Percentiles rank a stretch among this genome's conserved stretches.
phyloP scores from a whole-genome alignment of 2,797 vertebrate genomes.

The Halcyon leucocephala region DNA sequence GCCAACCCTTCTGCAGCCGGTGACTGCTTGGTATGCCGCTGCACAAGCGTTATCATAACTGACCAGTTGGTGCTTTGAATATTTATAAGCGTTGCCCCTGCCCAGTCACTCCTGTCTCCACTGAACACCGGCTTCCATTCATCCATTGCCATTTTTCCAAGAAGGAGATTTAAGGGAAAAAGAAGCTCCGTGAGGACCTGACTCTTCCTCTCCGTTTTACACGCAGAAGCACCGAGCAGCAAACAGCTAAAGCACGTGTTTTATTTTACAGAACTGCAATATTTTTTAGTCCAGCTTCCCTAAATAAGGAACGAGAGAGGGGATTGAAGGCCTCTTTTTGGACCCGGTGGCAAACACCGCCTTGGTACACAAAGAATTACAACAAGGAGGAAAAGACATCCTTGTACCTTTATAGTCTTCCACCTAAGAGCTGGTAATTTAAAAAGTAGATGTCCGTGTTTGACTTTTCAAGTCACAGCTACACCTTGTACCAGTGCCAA shows the following conservation, averaged over 20 bases:
- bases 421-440: not conserved
- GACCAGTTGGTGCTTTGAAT: slow-evolving; percentile 58
- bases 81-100: slow-evolving; percentile 52
- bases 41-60: slow-evolving; percentile 28
- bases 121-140: slow-evolving; percentile 32
- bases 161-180: not conserved
- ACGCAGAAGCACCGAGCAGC: not conserved
- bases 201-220: not conserved
- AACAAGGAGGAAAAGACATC: not conserved
- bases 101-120: slow-evolving; percentile 16
- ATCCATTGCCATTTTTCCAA: slow-evolving; percentile 1
- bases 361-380: not conserved
- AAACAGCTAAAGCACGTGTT: not conserved
- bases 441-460: not conserved
- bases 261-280: not conserved
- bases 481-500: not conserved
- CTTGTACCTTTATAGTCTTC: not conserved
- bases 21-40: not conserved
- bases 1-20: slow-evolving; percentile 37
- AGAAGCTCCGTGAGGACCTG: not conserved
- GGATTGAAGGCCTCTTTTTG: accelerated
- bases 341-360: not conserved
- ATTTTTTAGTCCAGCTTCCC: not conserved
- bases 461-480: not conserved
- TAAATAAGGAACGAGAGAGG: not conserved